Base-by-base conservation (phyloP, 1,140 invertebrate genomes). In the Agraylea sexmaculata region DNA sequence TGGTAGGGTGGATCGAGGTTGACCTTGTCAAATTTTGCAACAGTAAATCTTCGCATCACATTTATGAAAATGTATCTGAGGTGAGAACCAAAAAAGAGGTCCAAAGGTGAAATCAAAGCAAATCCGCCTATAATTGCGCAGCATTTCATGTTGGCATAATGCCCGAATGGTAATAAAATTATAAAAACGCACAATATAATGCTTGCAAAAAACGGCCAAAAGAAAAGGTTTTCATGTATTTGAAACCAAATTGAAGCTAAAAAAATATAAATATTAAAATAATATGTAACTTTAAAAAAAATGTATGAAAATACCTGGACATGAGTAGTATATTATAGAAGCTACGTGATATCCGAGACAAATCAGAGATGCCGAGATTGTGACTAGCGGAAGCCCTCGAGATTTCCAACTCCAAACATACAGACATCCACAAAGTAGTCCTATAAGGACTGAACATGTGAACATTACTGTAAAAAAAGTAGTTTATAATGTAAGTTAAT, bases 61-160 rank as follows among this genome's bases (percentile, higher is more conserved):
- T 83, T 84, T 8, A 84, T 65, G 1, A 82, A 44, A 28, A 84
- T 79, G 51, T 78, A 84, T 51, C 76, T 78, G 27, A 85, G 55
- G 57, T 70, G 74, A 10, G 72, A 72, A 6, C 74, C 75, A 40
- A 71, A 38, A 47, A 71, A 80, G 49, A 74, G 73, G 58, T 80
- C 80, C 7, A 82, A 54, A 17, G 75, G 59, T 33, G 75, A 55
- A 13, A 82, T 57, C 10, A 71, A 51, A 7, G 71, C 59, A 53
- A 75, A 83, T n/a, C 73, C 64, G 18, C 78, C 78, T 16, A 83
- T 49, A 13, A 80, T 50, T 2, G 70, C 61, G 46, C 74, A 77
- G 30, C 70, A 69, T 7, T 81, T 44, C 25, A 81, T 74, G 53
- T 77, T 78, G 1, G 70, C 68, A 40, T 67, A 54, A 47, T 66